phyloP scores from a whole-genome alignment of 1,140 invertebrate genomes.

The Armadillidium nasatum region DNA sequence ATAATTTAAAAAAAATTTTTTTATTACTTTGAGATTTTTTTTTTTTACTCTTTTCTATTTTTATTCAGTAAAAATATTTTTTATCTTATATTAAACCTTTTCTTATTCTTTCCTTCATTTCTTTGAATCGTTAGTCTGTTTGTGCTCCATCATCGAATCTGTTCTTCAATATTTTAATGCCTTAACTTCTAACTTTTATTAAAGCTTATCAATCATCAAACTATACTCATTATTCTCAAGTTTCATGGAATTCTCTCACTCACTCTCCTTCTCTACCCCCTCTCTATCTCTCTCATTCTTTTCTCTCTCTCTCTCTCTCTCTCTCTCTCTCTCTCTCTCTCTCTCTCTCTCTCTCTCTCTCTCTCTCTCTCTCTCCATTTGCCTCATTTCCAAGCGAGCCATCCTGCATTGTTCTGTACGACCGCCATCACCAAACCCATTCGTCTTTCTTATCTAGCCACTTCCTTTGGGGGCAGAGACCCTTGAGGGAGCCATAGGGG shows the following conservation, averaged over 20 bases:
- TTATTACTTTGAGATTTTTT: too few species aligned
- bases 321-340: conserved; percentile 11
- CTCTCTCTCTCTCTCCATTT: not conserved
- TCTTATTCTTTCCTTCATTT: too few species aligned
- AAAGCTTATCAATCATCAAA: too few species aligned
- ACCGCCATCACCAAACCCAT: not conserved
- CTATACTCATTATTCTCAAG: too few species aligned
- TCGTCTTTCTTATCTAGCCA: not conserved
- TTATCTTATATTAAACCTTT: too few species aligned
- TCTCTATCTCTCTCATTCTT: not conserved
- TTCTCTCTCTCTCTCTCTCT: conserved; percentile 3
- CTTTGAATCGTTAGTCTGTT: too few species aligned
- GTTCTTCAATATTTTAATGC: too few species aligned
- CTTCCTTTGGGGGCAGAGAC: not conserved
- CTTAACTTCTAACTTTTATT: too few species aligned
- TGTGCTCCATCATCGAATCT: too few species aligned
- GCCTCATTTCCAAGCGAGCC: not conserved
- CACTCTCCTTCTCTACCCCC: not conserved
- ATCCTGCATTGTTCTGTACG: not conserved
- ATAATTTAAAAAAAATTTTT: too few species aligned
- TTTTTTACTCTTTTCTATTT: too few species aligned
- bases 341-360: conserved; percentile 16
- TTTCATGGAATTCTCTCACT: not conserved
- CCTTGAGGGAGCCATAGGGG: not conserved
- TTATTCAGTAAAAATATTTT: too few species aligned